Percentiles rank a stretch among this genome's conserved stretches.
phyloP scores from a whole-genome alignment of 2,888 invertebrate species.

The Thelaira solivaga region DNA sequence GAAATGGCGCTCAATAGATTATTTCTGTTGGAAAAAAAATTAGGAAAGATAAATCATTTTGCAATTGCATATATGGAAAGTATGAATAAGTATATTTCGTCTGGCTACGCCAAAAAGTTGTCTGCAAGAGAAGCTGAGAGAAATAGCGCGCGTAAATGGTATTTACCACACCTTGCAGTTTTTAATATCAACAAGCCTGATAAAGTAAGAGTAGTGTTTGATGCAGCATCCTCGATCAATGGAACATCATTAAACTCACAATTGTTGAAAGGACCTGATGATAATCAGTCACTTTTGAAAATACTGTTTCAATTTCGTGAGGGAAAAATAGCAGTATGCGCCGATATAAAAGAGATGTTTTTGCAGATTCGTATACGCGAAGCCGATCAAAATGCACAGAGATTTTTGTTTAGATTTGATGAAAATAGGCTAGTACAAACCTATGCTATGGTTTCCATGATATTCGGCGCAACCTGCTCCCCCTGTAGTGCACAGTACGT shows the following conservation, averaged over 20 bases:
- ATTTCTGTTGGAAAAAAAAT: constrained; percentile 39
- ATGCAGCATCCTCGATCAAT: constrained; percentile 66
- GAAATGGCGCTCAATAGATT: constrained; percentile 55
- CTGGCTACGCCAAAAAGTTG: constrained; percentile 44
- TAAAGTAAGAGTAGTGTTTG: constrained; percentile 67
- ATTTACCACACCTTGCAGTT: constrained; percentile 48
- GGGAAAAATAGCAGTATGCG: constrained; percentile 65
- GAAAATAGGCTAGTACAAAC: too few relatives aligned
- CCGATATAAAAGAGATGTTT: constrained; percentile 71
- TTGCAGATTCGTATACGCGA: constrained; percentile 65
- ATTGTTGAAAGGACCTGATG: constrained; percentile 67
- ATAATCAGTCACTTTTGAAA: constrained; percentile 65
- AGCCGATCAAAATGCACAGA: constrained; percentile 64
- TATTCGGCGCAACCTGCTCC: too few relatives aligned
- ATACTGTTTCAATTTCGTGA: constrained; percentile 68
- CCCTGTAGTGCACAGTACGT: too few relatives aligned
- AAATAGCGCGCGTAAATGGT: constrained; percentile 15
- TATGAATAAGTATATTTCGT: constrained; percentile 52
- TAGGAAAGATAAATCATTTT: constrained; percentile 39
- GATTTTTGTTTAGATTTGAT: too few relatives aligned
- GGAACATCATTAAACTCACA: constrained; percentile 66
- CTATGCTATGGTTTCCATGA: too few relatives aligned
- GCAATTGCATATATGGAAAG: constrained; percentile 40
- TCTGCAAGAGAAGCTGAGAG: neutral
- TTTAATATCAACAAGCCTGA: constrained; percentile 64